phyloP scores from a whole-genome alignment of 1,140 invertebrate genomes.

The Eueides isabella region DNA sequence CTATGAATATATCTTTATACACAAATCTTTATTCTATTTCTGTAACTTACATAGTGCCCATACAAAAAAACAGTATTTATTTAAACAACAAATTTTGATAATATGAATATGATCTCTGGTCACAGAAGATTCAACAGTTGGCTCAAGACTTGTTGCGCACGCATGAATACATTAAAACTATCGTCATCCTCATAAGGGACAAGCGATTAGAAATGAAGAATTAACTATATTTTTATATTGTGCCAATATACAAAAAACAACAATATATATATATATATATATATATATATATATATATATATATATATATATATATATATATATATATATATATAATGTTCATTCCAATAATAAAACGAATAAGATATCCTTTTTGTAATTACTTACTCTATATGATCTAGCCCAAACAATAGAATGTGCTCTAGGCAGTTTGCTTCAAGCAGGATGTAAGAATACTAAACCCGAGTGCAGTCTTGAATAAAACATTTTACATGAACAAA shows the following conservation, averaged over 20 bases:
- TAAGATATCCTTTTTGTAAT: not conserved
- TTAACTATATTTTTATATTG: not conserved
- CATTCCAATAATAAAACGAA: not conserved
- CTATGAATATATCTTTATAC: not conserved
- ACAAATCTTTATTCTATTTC: not conserved
- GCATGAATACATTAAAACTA: conserved; percentile 66
- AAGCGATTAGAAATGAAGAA: conserved; percentile 5
- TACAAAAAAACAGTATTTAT: conserved; percentile 30
- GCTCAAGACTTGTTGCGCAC: conserved; percentile 75
- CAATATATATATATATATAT: no score
- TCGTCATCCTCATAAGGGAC: conserved; percentile 47
- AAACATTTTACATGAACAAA: conserved; percentile 42
- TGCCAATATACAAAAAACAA: not conserved
- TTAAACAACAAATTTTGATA: conserved; percentile 43
- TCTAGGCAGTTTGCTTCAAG: conserved; percentile 34
- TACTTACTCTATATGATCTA: not conserved
- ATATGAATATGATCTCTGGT: conserved; percentile 50
- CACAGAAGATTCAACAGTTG: conserved; percentile 72
- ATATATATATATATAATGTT: not conserved
- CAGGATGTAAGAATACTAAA: conserved; percentile 36
- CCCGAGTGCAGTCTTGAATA: conserved; percentile 35
- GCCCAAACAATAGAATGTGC: conserved; percentile 16
- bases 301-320: no score
- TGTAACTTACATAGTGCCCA: not conserved
- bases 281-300: no score